Evolutionary conservation across 2,113 vertebrate genomes (phyloP), one percentile per base, ranked within the genome.

Genomic region (Pygoscelis antarcticus): DNA sequence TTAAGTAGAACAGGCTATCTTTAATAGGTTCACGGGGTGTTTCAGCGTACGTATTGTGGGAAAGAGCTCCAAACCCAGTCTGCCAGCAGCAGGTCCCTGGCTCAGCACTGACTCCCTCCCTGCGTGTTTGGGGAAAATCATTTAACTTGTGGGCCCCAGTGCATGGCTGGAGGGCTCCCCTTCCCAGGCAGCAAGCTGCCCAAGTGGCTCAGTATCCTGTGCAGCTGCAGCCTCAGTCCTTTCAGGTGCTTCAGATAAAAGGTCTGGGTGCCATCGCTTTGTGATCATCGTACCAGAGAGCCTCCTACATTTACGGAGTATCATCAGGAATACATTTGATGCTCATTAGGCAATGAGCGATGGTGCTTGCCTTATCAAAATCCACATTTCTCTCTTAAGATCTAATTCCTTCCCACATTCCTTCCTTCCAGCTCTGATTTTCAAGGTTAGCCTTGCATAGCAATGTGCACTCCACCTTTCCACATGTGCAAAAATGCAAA

Each of bases 141-240:
- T 44, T 74, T 44, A 36, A 83, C 19, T 27, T 32, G 17, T 7
- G 27, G 14, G 19, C 13, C 26, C 14, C 36, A 21, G 36, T 2
- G 0, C 6, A 4, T 3, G 14, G 44, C 25, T 70, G 2, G 2
- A 36, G 23, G 40, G 19, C 4, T 10, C 14, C 27, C 10, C 5
- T 70, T 44, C 16, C 14, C 34, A 40, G 46, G 25, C 34, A 61
- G 36, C 12, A 25, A 62, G 49, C 40, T 89, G 58, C 62, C 52
- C 32, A 36, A 70, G 26, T 11, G 46, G 60, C 22, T 74, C 54
- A 87, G 72, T 29, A 76, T 16, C 54, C n/a, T 32, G 10, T 19
- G 44, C 78, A 76, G 25, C 26, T 88, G 38, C 46, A 93, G 26
- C 36, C 18, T 77, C 27, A 25, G 36, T 42, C 70, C 38, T 61